Conservation (phyloP, 2,113 vertebrate species). For the Vidua macroura region DNA sequence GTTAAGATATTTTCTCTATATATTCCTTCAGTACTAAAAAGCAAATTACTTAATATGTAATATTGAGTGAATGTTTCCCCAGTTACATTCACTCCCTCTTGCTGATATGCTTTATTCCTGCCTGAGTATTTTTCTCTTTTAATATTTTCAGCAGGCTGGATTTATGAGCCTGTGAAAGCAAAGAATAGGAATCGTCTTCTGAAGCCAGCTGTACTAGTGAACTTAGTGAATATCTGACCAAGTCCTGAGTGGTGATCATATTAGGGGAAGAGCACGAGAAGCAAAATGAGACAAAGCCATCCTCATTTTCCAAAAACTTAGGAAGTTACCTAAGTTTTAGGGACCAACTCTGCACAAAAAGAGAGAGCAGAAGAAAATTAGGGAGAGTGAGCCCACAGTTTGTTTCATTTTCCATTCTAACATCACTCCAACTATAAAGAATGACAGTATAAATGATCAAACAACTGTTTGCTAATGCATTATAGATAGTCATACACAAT, state of each 20-base stretch:
- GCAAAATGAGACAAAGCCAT: background rate
- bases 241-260: background rate
- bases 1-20: conserved; percentile 25
- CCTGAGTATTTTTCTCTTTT: conserved; percentile 39
- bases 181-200: conserved; percentile 39
- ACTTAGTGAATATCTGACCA: conserved; percentile 7
- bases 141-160: conserved; percentile 49
- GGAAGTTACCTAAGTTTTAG: background rate
- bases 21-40: conserved; percentile 45
- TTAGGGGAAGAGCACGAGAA: background rate
- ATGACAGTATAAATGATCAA: conserved; percentile 58
- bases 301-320: background rate
- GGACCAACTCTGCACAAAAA: background rate
- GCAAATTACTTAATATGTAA: conserved; percentile 63
- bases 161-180: conserved; percentile 53
- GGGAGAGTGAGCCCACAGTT: background rate
- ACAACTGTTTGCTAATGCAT: conserved; percentile 62
- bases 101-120: conserved; percentile 38
- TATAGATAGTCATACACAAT: conserved; percentile 57
- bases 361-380: background rate
- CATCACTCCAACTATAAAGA: conserved; percentile 46
- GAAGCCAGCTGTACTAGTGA: conserved; percentile 38
- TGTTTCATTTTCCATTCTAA: conserved; percentile 45
- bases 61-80: conserved; percentile 55
- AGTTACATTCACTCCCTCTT: conserved; percentile 41